Base-by-base conservation (phyloP, 2,888 invertebrate genomes). In the Dioctria linearis region DNA sequence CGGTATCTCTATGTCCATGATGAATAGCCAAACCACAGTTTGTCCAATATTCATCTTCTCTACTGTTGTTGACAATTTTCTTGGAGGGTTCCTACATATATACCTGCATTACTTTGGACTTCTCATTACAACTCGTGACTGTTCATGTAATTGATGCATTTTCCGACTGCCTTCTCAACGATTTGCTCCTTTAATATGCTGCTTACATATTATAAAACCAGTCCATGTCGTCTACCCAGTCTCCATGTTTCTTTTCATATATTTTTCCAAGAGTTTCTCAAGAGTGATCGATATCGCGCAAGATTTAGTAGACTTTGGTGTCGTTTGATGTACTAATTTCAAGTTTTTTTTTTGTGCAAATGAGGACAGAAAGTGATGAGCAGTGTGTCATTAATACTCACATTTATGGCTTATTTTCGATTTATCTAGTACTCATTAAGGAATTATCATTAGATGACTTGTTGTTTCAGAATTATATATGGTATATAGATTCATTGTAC, bases 351-450 rank as follows among this genome's bases (percentile, higher is more conserved):
- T 67, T 51, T 69, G 59, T 3, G 39, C 59, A 51, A 73, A 73
- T 40, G 42, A 13, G 73, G 73, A 73, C 73, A 51, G 73, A 73
- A 73, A 73, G 73, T 73, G 73, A 73, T 73, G 73, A 42, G 25
- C 42, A 54, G 57, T 59, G 25, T 25, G 73, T 51, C 73, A 73
- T 73, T 73, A 73, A 73, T 73, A 57, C 59, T 73, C 57, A 73
- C 73, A 57, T 73, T 73, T 73, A 73, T 73, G 73, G 73, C 57
- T 73, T 73, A 73, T 73, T 73, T 73, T 73, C 73, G 73, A 73
- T 73, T 73, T 73, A 73, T 73, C 57, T 54, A 13, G 59, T 25
- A 73, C 43, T 73, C 59, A 42, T 73, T 57, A 5, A n/a, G 40
- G 42, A 73, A 73, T 73, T 59, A 59, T 73, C 57, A 73, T 73